Conservation (phyloP, 2,888 invertebrate genomes). For the Oxycera nigricornis region DNA sequence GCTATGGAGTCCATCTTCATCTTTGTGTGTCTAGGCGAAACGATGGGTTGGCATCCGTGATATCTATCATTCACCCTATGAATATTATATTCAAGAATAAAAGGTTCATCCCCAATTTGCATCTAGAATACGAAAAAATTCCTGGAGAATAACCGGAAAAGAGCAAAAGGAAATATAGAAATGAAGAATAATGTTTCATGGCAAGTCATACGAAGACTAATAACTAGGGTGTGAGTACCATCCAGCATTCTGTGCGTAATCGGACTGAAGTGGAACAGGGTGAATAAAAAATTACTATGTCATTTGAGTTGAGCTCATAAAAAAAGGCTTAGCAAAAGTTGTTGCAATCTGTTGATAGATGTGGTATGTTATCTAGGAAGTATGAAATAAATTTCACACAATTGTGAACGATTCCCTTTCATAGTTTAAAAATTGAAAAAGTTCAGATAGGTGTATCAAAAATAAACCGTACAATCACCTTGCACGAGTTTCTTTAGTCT, state of each 20-base stretch:
- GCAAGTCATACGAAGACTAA: constrained; percentile 30
- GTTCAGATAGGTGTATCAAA: too few species aligned
- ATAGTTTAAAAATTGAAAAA: too few species aligned
- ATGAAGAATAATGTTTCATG: constrained; percentile 36
- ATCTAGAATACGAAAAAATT: constrained; percentile 39
- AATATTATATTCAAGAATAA: constrained; percentile 35
- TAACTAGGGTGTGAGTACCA: not conserved
- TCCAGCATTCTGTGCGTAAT: constrained; percentile 18
- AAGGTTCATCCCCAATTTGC: constrained; percentile 46
- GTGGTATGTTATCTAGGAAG: too few species aligned
- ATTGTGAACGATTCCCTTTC: too few species aligned
- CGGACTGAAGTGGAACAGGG: not conserved
- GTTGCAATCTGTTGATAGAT: too few species aligned
- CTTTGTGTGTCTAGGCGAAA: constrained; percentile 17
- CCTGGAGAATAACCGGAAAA: constrained; percentile 29
- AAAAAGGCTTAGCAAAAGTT: too few species aligned
- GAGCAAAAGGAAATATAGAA: constrained; percentile 22
- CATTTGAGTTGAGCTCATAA: too few species aligned
- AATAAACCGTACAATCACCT: too few species aligned
- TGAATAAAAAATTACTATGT: not conserved
- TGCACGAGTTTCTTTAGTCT: not conserved
- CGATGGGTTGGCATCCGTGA: constrained; percentile 28
- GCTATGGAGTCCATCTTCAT: constrained; percentile 3
- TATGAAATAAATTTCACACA: too few species aligned
- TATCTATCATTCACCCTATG: constrained; percentile 37